These are phyloP conservation scores for Neodiprion lecontei DNA, from an alignment of 1,140 invertebrate species.

Conservation along the genomic window DNA sequence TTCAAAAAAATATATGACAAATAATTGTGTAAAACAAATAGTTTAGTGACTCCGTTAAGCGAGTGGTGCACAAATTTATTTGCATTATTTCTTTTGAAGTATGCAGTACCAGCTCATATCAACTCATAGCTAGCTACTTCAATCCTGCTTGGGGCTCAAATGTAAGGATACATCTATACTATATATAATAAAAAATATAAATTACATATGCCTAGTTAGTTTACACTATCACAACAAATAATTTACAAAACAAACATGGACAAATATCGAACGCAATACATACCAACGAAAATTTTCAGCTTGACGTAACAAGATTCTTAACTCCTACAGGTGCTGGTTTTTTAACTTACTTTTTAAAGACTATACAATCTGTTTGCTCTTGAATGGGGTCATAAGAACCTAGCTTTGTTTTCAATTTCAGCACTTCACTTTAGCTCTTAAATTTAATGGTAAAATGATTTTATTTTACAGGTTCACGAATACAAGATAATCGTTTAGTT, in stretches of 20 bases:
- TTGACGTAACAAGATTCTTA: neutral
- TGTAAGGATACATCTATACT: constrained; percentile 49
- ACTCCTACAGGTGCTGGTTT: neutral
- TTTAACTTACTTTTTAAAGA: neutral
- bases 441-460: too few species aligned
- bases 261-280: too few species aligned
- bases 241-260: neutral
- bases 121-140: constrained; percentile 50
- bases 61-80: neutral
- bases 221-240: neutral
- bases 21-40: neutral
- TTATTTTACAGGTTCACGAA: neutral
- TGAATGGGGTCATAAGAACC: neutral
- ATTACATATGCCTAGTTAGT: neutral
- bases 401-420: neutral
- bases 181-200: constrained; percentile 7
- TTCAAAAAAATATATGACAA: neutral
- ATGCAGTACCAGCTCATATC: neutral
- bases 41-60: neutral
- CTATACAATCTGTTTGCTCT: neutral
- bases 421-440: neutral
- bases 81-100: constrained; percentile 3
- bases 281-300: neutral
- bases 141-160: constrained; percentile 55
- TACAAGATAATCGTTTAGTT: neutral